Evolutionary conservation across 2,113 vertebrate genomes (phyloP).

Genomic region (Atractosteus spatula): DNA sequence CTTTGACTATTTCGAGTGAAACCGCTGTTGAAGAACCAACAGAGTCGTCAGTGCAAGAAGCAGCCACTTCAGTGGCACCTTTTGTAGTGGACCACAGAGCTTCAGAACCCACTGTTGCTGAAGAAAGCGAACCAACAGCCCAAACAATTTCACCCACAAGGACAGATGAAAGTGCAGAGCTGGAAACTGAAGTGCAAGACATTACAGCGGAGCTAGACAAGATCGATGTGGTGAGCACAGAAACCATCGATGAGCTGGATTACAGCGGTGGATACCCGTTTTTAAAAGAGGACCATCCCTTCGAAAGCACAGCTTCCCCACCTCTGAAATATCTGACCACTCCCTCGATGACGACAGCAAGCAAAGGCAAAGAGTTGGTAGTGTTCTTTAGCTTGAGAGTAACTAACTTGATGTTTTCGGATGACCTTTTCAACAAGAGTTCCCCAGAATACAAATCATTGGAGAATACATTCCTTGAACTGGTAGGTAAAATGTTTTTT

Average conservation of each 20-base stretch:
- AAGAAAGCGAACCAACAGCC: conserved; percentile 31
- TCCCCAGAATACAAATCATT: conserved; percentile 77
- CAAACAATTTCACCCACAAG: not conserved
- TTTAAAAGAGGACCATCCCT: conserved; percentile 3
- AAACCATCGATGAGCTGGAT: conserved; percentile 37
- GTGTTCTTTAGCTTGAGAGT: conserved; percentile 90
- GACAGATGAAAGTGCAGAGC: not conserved
- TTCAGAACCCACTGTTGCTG: conserved; percentile 23
- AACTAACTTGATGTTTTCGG: conserved; percentile 85
- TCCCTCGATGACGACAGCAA: conserved; percentile 64
- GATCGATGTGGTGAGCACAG: conserved; percentile 17
- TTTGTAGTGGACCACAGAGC: not conserved
- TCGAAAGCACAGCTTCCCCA: conserved; percentile 52
- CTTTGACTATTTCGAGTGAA: not conserved
- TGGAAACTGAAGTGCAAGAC: conserved; percentile 33
- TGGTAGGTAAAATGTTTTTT: conserved; percentile 76
- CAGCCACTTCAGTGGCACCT: not conserved
- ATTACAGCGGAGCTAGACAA: conserved; percentile 42
- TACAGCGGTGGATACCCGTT: conserved; percentile 50
- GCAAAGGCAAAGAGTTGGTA: conserved; percentile 75
- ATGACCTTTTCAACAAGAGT: conserved; percentile 86
- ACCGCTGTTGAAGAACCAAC: conserved; percentile 4
- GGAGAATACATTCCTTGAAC: conserved; percentile 76
- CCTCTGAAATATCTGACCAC: conserved; percentile 71
- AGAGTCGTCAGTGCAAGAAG: conserved; percentile 13